Conservation (phyloP, 2,797 vertebrate species). For the Neomorphus geoffroyi region DNA sequence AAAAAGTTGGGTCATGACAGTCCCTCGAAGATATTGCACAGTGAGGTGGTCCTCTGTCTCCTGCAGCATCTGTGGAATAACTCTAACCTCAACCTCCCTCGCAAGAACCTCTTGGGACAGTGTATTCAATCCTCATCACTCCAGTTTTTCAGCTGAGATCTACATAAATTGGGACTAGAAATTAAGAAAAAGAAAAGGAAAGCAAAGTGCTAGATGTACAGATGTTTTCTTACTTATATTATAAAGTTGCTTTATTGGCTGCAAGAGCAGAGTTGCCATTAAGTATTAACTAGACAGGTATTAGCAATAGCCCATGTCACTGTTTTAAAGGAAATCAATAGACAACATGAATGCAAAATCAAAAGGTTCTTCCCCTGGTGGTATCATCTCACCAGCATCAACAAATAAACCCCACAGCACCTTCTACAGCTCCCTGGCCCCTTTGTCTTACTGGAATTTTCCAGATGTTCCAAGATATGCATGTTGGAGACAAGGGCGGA, state of each 20-base stretch:
- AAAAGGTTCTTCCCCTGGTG: constrained; percentile 51
- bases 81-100: accelerated
- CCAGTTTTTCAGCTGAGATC: neutral
- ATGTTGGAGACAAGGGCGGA: accelerated
- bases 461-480: accelerated
- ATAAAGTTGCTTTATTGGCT: neutral
- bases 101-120: neutral
- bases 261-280: neutral
- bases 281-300: constrained; percentile 23
- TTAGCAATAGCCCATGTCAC: constrained; percentile 18
- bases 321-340: constrained; percentile 56
- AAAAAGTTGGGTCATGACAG: neutral
- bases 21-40: neutral
- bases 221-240: neutral
- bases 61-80: neutral
- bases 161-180: neutral
- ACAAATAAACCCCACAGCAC: neutral
- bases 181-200: neutral
- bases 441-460: neutral
- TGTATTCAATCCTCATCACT: neutral
- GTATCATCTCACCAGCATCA: neutral
- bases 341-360: constrained; percentile 55
- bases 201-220: neutral
- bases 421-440: neutral
- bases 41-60: neutral